Percentiles rank a stretch among this genome's conserved stretches.
phyloP scores from a whole-genome alignment of 1,140 invertebrate species.

The Chionoecetes opilio region DNA sequence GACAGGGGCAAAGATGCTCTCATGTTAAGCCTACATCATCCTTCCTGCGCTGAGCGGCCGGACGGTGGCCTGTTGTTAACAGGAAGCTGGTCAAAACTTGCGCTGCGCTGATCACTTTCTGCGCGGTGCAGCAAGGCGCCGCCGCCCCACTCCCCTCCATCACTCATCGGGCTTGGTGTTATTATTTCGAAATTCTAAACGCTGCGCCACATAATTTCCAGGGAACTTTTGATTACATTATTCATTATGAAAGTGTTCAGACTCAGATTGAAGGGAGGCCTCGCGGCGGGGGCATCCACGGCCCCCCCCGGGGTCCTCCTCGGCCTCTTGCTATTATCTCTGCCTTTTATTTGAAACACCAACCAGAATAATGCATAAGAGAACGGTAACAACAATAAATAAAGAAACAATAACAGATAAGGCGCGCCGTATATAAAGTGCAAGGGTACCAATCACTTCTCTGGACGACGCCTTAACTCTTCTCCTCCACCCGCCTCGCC shows the following conservation, averaged over 20 bases:
- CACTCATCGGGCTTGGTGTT: background rate
- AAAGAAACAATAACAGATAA: conserved; percentile 31
- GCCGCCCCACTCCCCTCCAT: background rate
- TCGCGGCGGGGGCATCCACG: background rate
- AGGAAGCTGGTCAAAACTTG: conserved; percentile 28
- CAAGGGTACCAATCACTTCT: background rate
- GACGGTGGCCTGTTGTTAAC: background rate
- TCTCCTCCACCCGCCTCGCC: background rate
- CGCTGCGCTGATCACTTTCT: background rate
- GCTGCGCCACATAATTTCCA: background rate
- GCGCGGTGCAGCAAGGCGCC: background rate
- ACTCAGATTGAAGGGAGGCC: background rate
- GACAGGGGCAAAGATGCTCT: background rate
- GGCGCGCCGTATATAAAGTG: background rate
- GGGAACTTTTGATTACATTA: background rate
- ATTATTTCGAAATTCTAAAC: background rate
- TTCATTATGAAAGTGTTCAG: background rate
- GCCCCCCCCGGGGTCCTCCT: background rate
- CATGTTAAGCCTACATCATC: conserved; percentile 58
- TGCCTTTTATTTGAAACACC: background rate
- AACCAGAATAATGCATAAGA: background rate
- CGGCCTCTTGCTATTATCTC: background rate
- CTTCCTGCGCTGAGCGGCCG: background rate
- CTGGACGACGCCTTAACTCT: conserved; percentile 27
- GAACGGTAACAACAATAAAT: background rate